Conservation (phyloP, 2,888 invertebrate genomes). For the Caenorhabditis sp. region DNA sequence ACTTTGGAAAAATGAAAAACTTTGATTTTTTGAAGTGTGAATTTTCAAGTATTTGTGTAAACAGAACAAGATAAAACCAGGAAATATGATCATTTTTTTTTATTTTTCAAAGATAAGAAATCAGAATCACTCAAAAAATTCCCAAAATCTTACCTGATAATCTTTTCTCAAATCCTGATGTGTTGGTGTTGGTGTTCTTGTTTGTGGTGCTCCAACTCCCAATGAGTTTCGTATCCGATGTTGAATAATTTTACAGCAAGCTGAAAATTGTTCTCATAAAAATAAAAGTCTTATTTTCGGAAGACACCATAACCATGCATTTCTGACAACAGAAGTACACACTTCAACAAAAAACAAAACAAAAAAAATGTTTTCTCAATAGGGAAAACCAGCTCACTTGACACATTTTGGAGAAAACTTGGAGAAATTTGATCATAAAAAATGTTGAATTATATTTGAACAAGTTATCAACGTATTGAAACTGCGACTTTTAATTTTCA, state of each 20-base stretch:
- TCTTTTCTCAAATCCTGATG: conserved; percentile 33
- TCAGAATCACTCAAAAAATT: neutral
- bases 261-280: no score
- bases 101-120: neutral
- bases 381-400: conserved; percentile 4
- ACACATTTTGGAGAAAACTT: conserved; percentile 1
- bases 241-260: conserved; percentile 44
- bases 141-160: conserved; percentile 26
- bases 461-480: neutral
- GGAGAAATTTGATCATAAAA: conserved; percentile 1
- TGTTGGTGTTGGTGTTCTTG: conserved; percentile 41
- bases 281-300: no score
- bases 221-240: conserved; percentile 26
- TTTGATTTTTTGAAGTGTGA: neutral
- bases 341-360: neutral
- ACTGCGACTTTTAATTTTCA: no score
- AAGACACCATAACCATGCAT: no score
- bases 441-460: neutral
- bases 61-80: neutral
- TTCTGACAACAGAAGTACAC: neutral
- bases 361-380: no score
- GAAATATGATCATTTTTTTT: no score
- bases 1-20: no score
- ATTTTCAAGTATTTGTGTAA: neutral
- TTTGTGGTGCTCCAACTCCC: conserved; percentile 21